Evolutionary conservation across 2,888 invertebrate genomes (phyloP).

Genomic region (Nebria salina): DNA sequence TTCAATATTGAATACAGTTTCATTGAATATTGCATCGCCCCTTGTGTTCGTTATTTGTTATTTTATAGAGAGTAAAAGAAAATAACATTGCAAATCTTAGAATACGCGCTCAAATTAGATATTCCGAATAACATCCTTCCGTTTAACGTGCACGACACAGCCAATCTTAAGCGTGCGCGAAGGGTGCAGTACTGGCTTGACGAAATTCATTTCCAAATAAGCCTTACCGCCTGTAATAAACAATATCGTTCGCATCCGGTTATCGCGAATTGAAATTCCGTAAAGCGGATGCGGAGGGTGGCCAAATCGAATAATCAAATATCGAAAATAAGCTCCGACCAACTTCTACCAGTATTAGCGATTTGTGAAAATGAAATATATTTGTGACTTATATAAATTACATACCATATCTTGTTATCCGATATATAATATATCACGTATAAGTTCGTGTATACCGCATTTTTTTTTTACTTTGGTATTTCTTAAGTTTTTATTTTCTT

Average conservation of each 20-base stretch:
- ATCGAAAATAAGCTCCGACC: conserved; percentile 12
- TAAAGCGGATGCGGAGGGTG: not conserved
- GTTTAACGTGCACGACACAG: conserved; percentile 10
- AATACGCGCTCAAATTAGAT: conserved; percentile 31
- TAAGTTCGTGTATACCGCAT: conserved; percentile 17
- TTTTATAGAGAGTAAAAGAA: conserved; percentile 21
- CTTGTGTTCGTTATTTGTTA: conserved; percentile 3
- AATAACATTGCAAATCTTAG: conserved; percentile 36
- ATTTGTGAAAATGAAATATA: conserved; percentile 28
- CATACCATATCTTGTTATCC: conserved; percentile 36
- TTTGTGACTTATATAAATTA: conserved; percentile 45
- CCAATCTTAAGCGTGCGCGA: not conserved
- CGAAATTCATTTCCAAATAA: conserved; percentile 27
- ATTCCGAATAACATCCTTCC: conserved; percentile 42
- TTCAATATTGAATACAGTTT: conserved; percentile 2
- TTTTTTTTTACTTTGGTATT: conserved; percentile 15
- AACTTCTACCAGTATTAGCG: conserved; percentile 18
- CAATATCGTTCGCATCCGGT: conserved; percentile 39
- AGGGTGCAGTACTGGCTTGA: not conserved
- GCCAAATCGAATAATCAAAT: conserved; percentile 18
- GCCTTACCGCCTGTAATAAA: conserved; percentile 41
- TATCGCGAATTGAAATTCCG: conserved; percentile 36
- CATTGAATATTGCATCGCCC: conserved; percentile 11
- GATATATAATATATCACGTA: conserved; percentile 41
- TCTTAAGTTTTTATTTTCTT: conserved; percentile 26